A percentile compares a stretch with the other conserved stretches of the same genome.
These are phyloP conservation scores for Coleophora flavipennella DNA, from an alignment of 2,888 invertebrate genomes.

Conservation along the genomic window DNA sequence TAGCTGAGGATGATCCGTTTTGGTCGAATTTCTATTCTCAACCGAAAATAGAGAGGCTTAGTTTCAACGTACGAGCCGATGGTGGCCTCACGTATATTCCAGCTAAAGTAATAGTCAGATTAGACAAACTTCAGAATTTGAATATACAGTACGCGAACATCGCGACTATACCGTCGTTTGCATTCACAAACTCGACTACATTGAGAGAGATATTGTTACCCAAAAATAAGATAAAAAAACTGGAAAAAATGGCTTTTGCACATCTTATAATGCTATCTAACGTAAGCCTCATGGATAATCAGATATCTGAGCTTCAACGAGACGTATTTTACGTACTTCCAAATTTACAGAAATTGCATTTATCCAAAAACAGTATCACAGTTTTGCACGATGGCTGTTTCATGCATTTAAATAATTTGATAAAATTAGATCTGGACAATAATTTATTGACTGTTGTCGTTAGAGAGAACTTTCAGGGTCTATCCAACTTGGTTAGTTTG, in stretches of 20 bases:
- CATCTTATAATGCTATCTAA: conserved; percentile 80
- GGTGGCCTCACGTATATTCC: conserved; percentile 81
- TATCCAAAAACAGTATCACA: conserved; percentile 89
- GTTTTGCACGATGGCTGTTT: conserved; percentile 90
- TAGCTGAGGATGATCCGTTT: conserved; percentile 79
- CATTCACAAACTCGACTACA: conserved; percentile 82
- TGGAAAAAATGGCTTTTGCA: conserved; percentile 81
- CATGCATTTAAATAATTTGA: conserved; percentile 79
- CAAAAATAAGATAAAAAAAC: conserved; percentile 79
- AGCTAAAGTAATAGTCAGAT: conserved; percentile 77
- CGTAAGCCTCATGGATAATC: conserved; percentile 82
- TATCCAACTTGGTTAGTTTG: conserved; percentile 80
- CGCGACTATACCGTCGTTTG: conserved; percentile 78
- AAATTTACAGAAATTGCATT: conserved; percentile 78
- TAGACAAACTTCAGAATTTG: conserved; percentile 77
- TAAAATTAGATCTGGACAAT: conserved; percentile 84
- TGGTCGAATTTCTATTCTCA: conserved; percentile 85
- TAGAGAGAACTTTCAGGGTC: conserved; percentile 82
- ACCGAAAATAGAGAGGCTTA: conserved; percentile 77
- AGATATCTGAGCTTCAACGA: conserved; percentile 80
- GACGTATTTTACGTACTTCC: conserved; percentile 84
- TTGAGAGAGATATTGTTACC: conserved; percentile 78
- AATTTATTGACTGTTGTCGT: conserved; percentile 83
- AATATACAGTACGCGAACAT: conserved; percentile 83
- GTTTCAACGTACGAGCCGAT: conserved; percentile 79